Percentiles rank a stretch among this genome's conserved stretches.
phyloP scores from a whole-genome alignment of 2,113 vertebrate species.

The Erythrocercus mccallii region DNA sequence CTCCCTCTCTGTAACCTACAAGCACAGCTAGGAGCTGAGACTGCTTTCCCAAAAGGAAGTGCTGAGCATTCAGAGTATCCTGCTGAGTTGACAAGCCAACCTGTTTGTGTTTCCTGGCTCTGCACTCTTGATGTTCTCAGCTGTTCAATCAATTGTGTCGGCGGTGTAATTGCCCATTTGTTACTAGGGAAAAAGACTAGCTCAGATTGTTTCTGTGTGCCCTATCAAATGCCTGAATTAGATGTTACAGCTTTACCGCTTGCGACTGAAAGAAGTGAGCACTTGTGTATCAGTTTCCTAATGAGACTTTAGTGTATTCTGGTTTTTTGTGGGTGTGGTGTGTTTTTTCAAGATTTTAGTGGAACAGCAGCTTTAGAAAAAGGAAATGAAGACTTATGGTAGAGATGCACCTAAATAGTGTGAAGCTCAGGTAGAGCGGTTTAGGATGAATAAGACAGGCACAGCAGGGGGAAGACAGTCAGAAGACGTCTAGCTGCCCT shows the following conservation, averaged over 20 bases:
- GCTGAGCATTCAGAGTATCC: neutral
- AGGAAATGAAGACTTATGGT: neutral
- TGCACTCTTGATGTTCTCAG: neutral
- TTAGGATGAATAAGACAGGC: neutral
- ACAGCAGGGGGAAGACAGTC: neutral
- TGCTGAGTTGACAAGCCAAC: neutral
- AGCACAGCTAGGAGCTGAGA: neutral
- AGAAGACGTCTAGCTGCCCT: neutral
- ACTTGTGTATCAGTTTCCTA: neutral
- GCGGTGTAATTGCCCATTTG: neutral
- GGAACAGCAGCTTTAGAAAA: neutral
- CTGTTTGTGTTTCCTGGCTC: neutral
- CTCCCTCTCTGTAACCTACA: accelerated
- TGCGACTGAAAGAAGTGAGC: neutral
- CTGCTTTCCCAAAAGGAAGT: neutral
- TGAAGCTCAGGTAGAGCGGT: neutral
- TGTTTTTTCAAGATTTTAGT: neutral
- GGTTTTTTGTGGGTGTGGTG: neutral
- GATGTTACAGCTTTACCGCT: neutral
- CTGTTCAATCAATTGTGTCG: neutral
- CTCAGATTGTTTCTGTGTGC: neutral
- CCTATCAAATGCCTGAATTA: neutral
- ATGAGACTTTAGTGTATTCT: neutral
- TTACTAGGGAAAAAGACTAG: neutral
- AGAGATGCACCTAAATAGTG: neutral